Percentiles rank a stretch among this genome's conserved stretches.
These are phyloP conservation scores for Petrosia ficiformis DNA, from an alignment of 37 sponge, comb jelly and placozoan genomes.

Conservation along the genomic window DNA sequence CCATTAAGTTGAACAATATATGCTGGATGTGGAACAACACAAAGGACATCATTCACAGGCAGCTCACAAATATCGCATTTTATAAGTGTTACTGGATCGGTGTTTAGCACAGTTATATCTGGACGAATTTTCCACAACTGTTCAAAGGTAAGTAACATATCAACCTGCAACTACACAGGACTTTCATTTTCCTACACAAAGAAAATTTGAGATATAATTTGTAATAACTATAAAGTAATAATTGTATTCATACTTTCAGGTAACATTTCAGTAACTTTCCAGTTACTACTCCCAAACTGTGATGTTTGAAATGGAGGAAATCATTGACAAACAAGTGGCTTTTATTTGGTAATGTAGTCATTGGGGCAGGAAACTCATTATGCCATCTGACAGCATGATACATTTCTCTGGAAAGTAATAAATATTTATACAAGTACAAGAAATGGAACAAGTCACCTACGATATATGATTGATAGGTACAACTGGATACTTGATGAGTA, in stretches of 20 bases:
- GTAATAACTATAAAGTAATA: not conserved
- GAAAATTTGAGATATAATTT: not conserved
- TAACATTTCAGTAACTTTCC: not conserved
- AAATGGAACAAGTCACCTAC: not conserved
- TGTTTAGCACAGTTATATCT: not conserved
- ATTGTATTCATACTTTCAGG: not conserved
- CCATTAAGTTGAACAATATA: not conserved
- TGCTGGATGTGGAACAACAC: not conserved
- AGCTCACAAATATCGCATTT: not conserved
- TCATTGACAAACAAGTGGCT: conserved; percentile 7
- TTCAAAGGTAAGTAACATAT: not conserved
- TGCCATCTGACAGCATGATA: conserved; percentile 8
- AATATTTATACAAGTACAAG: not conserved
- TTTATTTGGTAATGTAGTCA: not conserved
- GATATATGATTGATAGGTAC: not conserved
- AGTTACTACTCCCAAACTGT: not conserved
- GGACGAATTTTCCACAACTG: not conserved
- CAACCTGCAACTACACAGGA: not conserved
- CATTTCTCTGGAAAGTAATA: conserved; percentile 3
- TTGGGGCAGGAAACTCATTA: not conserved
- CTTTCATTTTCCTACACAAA: not conserved
- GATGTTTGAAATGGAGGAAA: not conserved
- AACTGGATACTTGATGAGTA: conserved; percentile 7
- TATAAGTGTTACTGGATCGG: not conserved
- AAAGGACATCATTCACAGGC: not conserved